Conservation (phyloP, 2,797 vertebrate species). For the Xerus rutilus region DNA sequence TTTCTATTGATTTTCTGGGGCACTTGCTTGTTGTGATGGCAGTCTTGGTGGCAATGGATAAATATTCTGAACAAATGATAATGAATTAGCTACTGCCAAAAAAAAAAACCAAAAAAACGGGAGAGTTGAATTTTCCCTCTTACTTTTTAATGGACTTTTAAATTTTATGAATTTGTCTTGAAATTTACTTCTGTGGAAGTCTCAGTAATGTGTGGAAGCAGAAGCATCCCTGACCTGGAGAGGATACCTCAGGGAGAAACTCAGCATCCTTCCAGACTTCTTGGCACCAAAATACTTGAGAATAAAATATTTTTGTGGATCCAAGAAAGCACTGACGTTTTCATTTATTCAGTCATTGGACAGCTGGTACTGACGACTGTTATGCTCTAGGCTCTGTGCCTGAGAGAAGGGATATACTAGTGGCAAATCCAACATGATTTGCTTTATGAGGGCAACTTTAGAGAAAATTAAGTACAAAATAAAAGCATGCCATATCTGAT, state of each 20-base stretch:
- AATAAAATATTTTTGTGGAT: not conserved
- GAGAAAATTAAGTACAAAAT: slow-evolving; percentile 23
- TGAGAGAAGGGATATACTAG: not conserved
- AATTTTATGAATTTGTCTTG: slow-evolving; percentile 22
- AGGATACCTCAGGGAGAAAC: not conserved
- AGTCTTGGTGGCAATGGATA: slow-evolving; percentile 13
- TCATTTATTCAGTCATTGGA: slow-evolving; percentile 41
- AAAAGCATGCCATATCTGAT: not conserved
- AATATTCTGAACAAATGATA: not conserved
- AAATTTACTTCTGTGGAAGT: not conserved
- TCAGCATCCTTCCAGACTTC: not conserved
- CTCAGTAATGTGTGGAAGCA: not conserved
- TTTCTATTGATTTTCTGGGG: slow-evolving; percentile 39
- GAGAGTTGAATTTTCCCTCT: not conserved
- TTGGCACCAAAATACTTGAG: not conserved
- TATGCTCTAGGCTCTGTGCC: not conserved
- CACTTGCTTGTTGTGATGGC: slow-evolving; percentile 10
- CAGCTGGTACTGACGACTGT: not conserved
- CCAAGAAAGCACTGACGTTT: slow-evolving; percentile 2
- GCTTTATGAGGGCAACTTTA: not conserved
- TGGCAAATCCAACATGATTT: not conserved
- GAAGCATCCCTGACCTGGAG: not conserved
- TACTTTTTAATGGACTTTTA: not conserved
- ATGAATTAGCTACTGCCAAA: slow-evolving; percentile 3
- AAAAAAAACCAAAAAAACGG: not conserved